Percentiles rank a stretch among this genome's conserved stretches.
Conservation (phyloP, 2,113 vertebrate genomes). For the Podocnemis expansa region DNA sequence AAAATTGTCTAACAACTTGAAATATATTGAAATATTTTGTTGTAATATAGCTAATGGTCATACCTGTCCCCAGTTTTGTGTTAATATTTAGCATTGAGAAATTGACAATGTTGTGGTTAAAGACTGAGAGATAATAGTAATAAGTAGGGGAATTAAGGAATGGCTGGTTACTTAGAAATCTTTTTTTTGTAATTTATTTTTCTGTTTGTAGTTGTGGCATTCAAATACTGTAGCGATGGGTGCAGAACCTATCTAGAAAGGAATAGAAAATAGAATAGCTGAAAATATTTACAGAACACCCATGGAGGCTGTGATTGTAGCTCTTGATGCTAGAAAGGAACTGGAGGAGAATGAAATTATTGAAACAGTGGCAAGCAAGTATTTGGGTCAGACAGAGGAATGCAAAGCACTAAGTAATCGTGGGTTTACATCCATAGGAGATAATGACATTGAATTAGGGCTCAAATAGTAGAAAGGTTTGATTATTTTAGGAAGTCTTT, state of each 20-base stretch:
- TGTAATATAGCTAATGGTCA: background rate
- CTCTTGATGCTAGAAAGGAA: background rate
- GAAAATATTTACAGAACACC: background rate
- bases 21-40: background rate
- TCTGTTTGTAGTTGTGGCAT: background rate
- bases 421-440: background rate
- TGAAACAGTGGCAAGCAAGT: background rate
- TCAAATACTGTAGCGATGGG: accelerated
- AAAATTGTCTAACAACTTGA: background rate
- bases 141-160: background rate
- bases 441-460: background rate
- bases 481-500: background rate
- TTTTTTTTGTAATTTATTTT: background rate
- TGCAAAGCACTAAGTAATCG: background rate
- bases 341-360: background rate
- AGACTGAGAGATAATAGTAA: background rate
- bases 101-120: background rate
- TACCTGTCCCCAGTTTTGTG: background rate
- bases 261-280: background rate
- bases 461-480: background rate
- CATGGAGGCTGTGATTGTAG: background rate
- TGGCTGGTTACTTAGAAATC: background rate
- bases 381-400: background rate
- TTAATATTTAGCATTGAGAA: background rate
- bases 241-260: background rate